A percentile compares a stretch with the other conserved stretches of the same genome.
Conservation (phyloP, 1,140 invertebrate species). For the Lepidotrigona ventralis region DNA sequence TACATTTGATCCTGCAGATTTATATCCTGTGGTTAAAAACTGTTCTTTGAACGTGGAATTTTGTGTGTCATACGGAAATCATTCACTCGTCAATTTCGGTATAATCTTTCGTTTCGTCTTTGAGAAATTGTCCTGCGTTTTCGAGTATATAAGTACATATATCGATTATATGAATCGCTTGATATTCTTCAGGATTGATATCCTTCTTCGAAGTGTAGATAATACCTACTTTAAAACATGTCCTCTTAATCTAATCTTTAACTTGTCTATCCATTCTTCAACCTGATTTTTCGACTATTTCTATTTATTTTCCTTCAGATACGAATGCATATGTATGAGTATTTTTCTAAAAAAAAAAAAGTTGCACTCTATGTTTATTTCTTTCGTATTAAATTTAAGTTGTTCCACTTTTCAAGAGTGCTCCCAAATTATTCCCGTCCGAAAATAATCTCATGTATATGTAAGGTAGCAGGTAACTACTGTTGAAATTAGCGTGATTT, state of each 20-base stretch:
- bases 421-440: not conserved
- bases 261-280: not conserved
- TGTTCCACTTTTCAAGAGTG: not conserved
- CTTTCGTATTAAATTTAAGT: not conserved
- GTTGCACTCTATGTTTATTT: not conserved
- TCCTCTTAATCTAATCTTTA: not conserved
- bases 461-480: not conserved
- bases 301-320: not conserved
- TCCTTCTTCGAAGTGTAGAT: not conserved
- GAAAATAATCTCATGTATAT: not conserved
- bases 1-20: not conserved
- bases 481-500: constrained; percentile 7
- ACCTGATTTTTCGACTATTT: not conserved
- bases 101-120: not conserved
- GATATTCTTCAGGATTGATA: not conserved
- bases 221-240: not conserved
- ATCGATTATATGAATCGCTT: not conserved
- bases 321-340: not conserved
- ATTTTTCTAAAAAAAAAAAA: too few species aligned
- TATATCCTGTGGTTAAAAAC: not conserved
- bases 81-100: not conserved
- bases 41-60: too few species aligned
- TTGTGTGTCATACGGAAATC: too few species aligned
- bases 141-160: not conserved
- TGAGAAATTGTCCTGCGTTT: not conserved